Base-by-base conservation (phyloP, 2,113 vertebrate species). In the Callipepla californica region DNA sequence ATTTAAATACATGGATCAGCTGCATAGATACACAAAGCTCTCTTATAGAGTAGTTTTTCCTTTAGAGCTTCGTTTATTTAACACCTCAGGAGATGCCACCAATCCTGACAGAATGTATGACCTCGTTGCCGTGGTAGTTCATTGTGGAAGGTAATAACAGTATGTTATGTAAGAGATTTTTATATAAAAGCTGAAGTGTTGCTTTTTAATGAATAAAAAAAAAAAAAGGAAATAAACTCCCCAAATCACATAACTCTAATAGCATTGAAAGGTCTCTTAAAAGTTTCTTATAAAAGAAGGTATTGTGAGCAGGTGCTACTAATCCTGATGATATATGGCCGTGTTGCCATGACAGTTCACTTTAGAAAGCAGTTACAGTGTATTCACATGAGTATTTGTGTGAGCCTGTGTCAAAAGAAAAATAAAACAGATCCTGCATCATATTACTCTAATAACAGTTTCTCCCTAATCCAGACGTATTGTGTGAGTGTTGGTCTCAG, bases 71-170 rank as follows among this genome's bases (percentile, higher is more conserved):
- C 97, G 98, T 81, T 97, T 98, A 8, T 98, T 98, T 93, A 98
- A 98, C 96, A 98, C 98, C 68, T 98, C 98, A 51, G 98, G 98
- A 84, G 98, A 98, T 75, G 98, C 98, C 66, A 98, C 98, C 90
- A 98, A 98, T 92, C 98, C 98, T 92, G 98, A 98, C 95, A 97
- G 98, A 96, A 98, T 98, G 98, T 98, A 98, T 47, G 98, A 98
- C 97, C 98, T 98, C 44, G 98, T 98, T 53, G 98, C 98, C 80
- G 98, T 98, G 48, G 98, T 98, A 90, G 98, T 98, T 95, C 98
- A 98, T 97, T 98, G 98, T 97, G 98, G 98, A 96, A 98, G 98
- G 98, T 98, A 98, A 97, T 11, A 32, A 50, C n/a, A 18, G 11
- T 76, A 5, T 80, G 5, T 42, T 61, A 55, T 10, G 1, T 5